Percentiles rank a stretch among this genome's conserved stretches.
These are phyloP conservation scores for Tylochromis polylepis DNA, from an alignment of 2,113 vertebrate genomes.

Conservation along the genomic window DNA sequence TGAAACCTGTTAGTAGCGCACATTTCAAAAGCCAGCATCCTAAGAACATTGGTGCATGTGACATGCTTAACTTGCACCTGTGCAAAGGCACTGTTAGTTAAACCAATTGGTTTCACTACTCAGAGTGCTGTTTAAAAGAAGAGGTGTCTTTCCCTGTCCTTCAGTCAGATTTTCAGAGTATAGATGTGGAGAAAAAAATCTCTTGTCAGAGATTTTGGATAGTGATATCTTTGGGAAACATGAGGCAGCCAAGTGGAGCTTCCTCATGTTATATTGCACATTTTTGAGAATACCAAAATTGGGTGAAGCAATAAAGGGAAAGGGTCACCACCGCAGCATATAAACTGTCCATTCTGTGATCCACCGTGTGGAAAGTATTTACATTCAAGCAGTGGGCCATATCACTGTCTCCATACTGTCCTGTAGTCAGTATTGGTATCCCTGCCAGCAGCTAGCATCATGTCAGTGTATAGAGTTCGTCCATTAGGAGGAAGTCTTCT, in stretches of 20 bases:
- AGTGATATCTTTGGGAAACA: neutral
- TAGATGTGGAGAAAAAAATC: neutral
- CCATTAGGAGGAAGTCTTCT: conserved; percentile 36
- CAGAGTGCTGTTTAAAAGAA: neutral
- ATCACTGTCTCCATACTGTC: neutral
- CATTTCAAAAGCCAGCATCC: neutral
- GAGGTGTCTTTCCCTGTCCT: neutral
- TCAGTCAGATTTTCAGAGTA: neutral
- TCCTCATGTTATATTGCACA: neutral
- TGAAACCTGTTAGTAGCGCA: neutral
- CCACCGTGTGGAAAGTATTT: neutral
- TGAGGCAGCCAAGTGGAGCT: neutral
- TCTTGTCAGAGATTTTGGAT: neutral
- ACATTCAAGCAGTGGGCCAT: neutral
- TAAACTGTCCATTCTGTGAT: neutral
- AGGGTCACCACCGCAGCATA: neutral
- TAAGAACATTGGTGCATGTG: neutral
- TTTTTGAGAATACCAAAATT: neutral
- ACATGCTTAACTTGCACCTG: neutral
- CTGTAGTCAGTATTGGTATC: neutral
- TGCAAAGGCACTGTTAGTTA: neutral
- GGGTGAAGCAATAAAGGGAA: neutral
- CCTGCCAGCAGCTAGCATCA: conserved; percentile 9
- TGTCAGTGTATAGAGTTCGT: neutral
- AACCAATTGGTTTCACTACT: neutral